A percentile compares a stretch with the other conserved stretches of the same genome.
Evolutionary conservation across 2,888 invertebrate genomes (phyloP).

Genomic region (Cerceris rybyensis): DNA sequence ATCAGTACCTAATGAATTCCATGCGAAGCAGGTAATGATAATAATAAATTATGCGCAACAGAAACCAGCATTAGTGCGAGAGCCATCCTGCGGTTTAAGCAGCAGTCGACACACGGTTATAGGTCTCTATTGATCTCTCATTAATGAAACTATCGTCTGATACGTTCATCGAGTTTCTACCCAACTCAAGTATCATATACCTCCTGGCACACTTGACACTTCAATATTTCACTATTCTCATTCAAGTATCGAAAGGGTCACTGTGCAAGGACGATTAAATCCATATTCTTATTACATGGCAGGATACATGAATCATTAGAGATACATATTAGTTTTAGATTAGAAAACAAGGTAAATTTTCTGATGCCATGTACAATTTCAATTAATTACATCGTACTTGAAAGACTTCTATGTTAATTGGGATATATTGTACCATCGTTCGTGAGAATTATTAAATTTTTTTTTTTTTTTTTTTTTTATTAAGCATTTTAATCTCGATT

Average conservation of each 20-base stretch:
- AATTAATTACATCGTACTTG: too few relatives aligned
- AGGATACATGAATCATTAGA: constrained; percentile 22
- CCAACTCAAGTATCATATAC: constrained; percentile 55
- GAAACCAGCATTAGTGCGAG: constrained; percentile 22
- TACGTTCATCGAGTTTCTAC: constrained; percentile 54
- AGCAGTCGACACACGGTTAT: constrained; percentile 52
- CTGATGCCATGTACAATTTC: too few relatives aligned
- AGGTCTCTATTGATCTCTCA: constrained; percentile 54
- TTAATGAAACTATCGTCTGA: constrained; percentile 62
- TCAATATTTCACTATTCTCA: constrained; percentile 54
- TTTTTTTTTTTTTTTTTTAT: too few relatives aligned
- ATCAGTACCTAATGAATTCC: constrained; percentile 54
- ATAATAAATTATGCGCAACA: constrained; percentile 49
- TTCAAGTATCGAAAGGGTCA: constrained; percentile 36
- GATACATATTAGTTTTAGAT: constrained; percentile 4
- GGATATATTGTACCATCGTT: too few relatives aligned
- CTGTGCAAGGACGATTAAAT: constrained; percentile 47
- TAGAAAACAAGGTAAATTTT: background rate
- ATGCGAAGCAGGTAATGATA: constrained; percentile 39
- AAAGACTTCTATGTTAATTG: too few relatives aligned
- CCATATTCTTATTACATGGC: constrained; percentile 44
- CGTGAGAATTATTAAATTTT: too few relatives aligned
- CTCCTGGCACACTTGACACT: constrained; percentile 49
- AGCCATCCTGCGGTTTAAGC: constrained; percentile 38
- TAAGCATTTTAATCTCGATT: too few relatives aligned